Evolutionary conservation across 1,140 invertebrate genomes (phyloP).

Genomic region (Panonychus citri): DNA sequence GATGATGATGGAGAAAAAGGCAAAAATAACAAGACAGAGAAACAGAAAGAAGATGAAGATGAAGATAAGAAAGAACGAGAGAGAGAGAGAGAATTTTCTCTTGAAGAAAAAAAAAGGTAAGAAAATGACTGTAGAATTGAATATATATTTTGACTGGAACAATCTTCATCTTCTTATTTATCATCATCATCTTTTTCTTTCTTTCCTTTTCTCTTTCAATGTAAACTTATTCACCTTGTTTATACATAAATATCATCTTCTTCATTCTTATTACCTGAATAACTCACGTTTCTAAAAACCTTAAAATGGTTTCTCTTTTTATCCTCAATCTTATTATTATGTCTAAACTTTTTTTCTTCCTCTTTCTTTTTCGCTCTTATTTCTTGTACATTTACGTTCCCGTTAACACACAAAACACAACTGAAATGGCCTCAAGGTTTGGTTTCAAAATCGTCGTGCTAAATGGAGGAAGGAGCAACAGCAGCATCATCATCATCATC

Average conservation of each 20-base stretch:
- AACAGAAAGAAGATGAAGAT: neutral
- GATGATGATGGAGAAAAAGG: neutral
- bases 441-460: slow-evolving; percentile 27
- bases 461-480: slow-evolving; percentile 23
- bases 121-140: neutral
- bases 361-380: too few relatives aligned
- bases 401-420: neutral
- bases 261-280: too few relatives aligned
- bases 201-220: too few relatives aligned
- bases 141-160: neutral
- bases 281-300: neutral
- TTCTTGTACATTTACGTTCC: neutral
- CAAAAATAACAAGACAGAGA: neutral
- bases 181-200: too few relatives aligned
- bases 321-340: neutral
- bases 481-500: neutral
- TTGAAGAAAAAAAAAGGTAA: neutral
- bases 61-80: neutral
- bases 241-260: too few relatives aligned
- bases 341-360: neutral
- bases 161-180: too few relatives aligned
- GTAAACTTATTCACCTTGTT: too few relatives aligned
- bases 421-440: slow-evolving; percentile 18
- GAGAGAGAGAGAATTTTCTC: neutral
- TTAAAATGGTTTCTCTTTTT: neutral